phyloP scores from a whole-genome alignment of 2,797 vertebrate genomes.

The Erpetoichthys calabaricus region DNA sequence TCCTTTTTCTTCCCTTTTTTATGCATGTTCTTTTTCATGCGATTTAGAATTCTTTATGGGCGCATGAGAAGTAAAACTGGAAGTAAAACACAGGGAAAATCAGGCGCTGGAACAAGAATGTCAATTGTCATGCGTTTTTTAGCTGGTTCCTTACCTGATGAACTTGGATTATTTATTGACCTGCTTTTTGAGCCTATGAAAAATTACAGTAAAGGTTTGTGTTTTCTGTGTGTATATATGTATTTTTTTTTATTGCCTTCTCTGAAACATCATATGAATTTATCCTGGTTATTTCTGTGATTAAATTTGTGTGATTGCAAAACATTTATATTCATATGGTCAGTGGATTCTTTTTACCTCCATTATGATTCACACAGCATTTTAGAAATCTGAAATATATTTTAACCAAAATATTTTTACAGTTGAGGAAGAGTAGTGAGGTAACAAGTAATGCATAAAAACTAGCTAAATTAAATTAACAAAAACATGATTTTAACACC shows the following conservation, averaged over 20 bases:
- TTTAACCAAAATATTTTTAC: too few species aligned
- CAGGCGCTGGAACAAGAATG: slow-evolving; percentile 59
- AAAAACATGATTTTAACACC: too few species aligned
- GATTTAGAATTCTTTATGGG: slow-evolving; percentile 77
- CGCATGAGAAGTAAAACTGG: slow-evolving; percentile 84
- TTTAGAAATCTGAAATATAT: too few species aligned
- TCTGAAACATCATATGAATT: neutral
- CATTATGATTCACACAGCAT: too few species aligned
- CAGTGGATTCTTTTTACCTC: too few species aligned
- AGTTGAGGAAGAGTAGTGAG: too few species aligned
- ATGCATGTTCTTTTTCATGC: slow-evolving; percentile 16
- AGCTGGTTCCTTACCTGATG: slow-evolving; percentile 68
- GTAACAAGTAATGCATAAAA: too few species aligned
- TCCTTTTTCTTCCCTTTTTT: too few species aligned
- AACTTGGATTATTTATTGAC: slow-evolving; percentile 81
- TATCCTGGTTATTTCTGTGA: neutral
- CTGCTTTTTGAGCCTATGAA: slow-evolving; percentile 78
- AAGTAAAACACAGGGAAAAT: slow-evolving; percentile 82
- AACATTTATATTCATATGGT: too few species aligned
- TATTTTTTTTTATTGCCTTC: neutral
- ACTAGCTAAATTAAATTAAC: too few species aligned
- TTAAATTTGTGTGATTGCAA: too few species aligned
- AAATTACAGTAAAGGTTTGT: slow-evolving; percentile 63
- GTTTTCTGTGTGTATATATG: neutral
- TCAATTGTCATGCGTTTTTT: slow-evolving; percentile 85